These are phyloP conservation scores for Eulithis prunata DNA, from an alignment of 2,888 invertebrate genomes.

Conservation along the genomic window DNA sequence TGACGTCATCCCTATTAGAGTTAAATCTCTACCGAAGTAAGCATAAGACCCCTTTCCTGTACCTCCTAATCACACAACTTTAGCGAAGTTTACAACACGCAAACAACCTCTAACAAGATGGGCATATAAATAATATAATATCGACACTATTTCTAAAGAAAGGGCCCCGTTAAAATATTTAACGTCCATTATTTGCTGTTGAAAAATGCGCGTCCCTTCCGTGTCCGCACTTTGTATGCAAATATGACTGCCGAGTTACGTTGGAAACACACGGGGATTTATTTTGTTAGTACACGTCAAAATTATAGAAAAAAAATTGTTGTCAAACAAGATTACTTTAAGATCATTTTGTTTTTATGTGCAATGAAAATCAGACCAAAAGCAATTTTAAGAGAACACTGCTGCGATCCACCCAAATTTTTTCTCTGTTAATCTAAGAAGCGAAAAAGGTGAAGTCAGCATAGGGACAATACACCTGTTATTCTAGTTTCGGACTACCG, in stretches of 20 bases:
- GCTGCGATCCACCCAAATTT: too few species aligned
- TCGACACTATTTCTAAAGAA: slow-evolving; percentile 61
- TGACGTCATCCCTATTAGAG: too few species aligned
- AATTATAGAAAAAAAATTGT: neutral
- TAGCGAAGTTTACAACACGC: slow-evolving; percentile 23
- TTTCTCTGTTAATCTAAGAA: too few species aligned
- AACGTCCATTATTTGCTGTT: slow-evolving; percentile 63
- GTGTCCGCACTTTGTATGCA: slow-evolving; percentile 66
- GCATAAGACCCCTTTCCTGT: too few species aligned
- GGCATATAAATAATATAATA: slow-evolving; percentile 62
- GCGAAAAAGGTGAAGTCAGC: too few species aligned
- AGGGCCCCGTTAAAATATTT: slow-evolving; percentile 68
- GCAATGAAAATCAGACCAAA: too few species aligned
- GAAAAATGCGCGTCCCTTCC: slow-evolving; percentile 67
- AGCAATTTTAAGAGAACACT: too few species aligned
- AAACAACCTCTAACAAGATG: slow-evolving; percentile 45
- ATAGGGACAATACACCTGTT: too few species aligned
- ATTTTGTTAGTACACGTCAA: slow-evolving; percentile 11
- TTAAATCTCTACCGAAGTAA: too few species aligned
- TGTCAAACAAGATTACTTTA: neutral
- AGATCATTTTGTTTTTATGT: too few species aligned
- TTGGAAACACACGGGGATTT: slow-evolving; percentile 33
- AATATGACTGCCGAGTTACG: slow-evolving; percentile 56
- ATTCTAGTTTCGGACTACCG: too few species aligned
- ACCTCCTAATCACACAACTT: too few species aligned